Evolutionary conservation across 2,888 invertebrate species (phyloP).

Genomic region (Drosophila stalkeri): DNA sequence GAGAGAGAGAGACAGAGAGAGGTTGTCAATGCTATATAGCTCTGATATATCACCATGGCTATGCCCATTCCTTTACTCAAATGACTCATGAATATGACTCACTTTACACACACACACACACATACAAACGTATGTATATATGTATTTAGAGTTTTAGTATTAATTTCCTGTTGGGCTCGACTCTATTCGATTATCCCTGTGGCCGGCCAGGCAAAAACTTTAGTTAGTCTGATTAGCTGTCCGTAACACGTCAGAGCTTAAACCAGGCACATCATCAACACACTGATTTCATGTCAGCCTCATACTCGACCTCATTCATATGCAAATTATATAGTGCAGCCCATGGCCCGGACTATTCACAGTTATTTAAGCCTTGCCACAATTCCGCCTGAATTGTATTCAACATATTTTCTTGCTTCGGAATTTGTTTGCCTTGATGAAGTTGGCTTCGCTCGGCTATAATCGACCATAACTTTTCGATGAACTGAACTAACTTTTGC

Average conservation of each 20-base stretch:
- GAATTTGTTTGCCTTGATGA: constrained; percentile 12
- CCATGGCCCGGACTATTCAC: background rate
- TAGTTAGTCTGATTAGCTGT: constrained; percentile 38
- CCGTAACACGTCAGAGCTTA: constrained; percentile 26
- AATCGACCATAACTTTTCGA: constrained; percentile 5
- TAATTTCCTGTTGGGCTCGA: constrained; percentile 46
- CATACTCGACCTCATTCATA: constrained; percentile 37
- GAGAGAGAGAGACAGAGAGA: background rate
- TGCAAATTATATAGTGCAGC: constrained; percentile 43
- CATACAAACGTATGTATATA: background rate
- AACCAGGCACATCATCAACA: constrained; percentile 27
- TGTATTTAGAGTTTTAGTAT: constrained; percentile 23
- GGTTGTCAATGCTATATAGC: background rate
- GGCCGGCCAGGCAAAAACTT: constrained; percentile 22
- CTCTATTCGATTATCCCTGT: constrained; percentile 30
- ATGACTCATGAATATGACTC: constrained; percentile 24
- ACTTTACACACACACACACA: background rate
- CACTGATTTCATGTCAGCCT: constrained; percentile 23
- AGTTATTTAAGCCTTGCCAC: background rate
- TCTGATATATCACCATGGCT: background rate
- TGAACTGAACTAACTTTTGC: background rate
- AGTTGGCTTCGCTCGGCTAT: background rate
- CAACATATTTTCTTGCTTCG: constrained; percentile 24
- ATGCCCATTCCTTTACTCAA: background rate
- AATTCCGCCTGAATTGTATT: constrained; percentile 16